Base-by-base conservation (phyloP, 2,797 vertebrate genomes). In the Mormyrus hasselquistii region DNA sequence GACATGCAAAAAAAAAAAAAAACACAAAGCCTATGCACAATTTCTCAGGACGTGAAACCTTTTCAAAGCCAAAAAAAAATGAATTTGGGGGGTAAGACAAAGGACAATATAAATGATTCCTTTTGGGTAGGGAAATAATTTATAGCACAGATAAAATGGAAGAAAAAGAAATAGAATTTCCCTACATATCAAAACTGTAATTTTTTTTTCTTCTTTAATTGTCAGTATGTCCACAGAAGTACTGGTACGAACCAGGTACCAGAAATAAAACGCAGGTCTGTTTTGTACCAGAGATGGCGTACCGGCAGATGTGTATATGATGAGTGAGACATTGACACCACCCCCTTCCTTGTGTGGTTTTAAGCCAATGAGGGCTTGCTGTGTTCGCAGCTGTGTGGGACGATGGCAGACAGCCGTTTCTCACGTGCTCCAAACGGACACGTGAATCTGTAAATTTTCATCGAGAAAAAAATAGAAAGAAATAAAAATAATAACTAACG, bases 1-100 rank as follows among this genome's bases (percentile, higher is more conserved):
- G 90, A 82, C 88, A 91, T 62, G 86, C 86, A 88, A 29, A 73
- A 88, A 59, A 47, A 89, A 87, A 55, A 82, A 34, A 52, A 89
- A 19, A 89, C 84, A 88, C 85, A 86, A 86, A 38, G 52, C 82
- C 82, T 53, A 34, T 25, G 25, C n/a, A 41, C 34, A 29, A 59
- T 53, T 47, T 86, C 49, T 83, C 82, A 65, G 41, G 50, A 69
- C 2, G 1, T 38, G n/a, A 69, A 88, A n/a, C 79, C 73, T 57
- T 87, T 69, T 22, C 55, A 89, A 89, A 86, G 44, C 69, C 4
- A 55, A 89, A 90, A 85, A 25, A 87, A 89, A 76, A 9, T 47
- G 65, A 29, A 19, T 4, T 25, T 50, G 52, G n/a, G n/a, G 16
- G 86, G 19, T 38, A 22, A 87, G 41, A 57, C n/a, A 87, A 87